phyloP scores from a whole-genome alignment of 2,888 invertebrate species.

The Drosophila kokeensis region DNA sequence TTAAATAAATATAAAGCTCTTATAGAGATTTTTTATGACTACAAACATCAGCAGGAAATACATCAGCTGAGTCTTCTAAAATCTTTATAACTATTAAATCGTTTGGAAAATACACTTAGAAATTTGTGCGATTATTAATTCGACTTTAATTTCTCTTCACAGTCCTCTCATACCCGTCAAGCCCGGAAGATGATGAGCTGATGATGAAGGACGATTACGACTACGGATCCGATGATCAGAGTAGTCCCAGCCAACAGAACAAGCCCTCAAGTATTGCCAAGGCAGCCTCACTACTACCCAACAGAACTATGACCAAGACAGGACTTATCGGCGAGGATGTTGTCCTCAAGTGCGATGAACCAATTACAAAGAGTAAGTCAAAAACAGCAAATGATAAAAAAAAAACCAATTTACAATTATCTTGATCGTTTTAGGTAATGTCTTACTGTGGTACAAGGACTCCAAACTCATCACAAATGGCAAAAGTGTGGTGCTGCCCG shows the following conservation, averaged over 20 bases:
- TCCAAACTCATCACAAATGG: slow-evolving; percentile 57
- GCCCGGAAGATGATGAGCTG: slow-evolving; percentile 15
- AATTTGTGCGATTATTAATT: neutral
- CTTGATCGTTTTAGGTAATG: slow-evolving; percentile 27
- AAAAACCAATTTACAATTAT: neutral
- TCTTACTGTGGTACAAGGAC: slow-evolving; percentile 70
- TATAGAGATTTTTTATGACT: neutral
- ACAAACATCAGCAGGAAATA: neutral
- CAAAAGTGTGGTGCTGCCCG: slow-evolving; percentile 44
- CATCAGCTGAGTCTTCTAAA: neutral
- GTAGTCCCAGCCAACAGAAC: slow-evolving; percentile 45
- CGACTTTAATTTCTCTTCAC: slow-evolving; percentile 2
- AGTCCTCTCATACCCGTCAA: slow-evolving; percentile 38
- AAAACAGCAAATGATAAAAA: accelerated
- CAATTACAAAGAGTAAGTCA: slow-evolving; percentile 38
- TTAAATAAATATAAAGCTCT: neutral
- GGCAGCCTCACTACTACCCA: neutral
- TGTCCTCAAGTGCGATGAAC: slow-evolving; percentile 48
- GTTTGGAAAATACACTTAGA: neutral
- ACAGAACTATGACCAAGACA: slow-evolving; percentile 26
- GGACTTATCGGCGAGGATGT: slow-evolving; percentile 61
- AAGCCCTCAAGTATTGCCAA: slow-evolving; percentile 32
- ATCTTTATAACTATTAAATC: neutral
- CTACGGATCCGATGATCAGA: slow-evolving; percentile 52
- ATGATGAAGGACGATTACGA: slow-evolving; percentile 57